Base-by-base conservation (phyloP, 2,888 invertebrate species). In the Eupithecia centaureata region DNA sequence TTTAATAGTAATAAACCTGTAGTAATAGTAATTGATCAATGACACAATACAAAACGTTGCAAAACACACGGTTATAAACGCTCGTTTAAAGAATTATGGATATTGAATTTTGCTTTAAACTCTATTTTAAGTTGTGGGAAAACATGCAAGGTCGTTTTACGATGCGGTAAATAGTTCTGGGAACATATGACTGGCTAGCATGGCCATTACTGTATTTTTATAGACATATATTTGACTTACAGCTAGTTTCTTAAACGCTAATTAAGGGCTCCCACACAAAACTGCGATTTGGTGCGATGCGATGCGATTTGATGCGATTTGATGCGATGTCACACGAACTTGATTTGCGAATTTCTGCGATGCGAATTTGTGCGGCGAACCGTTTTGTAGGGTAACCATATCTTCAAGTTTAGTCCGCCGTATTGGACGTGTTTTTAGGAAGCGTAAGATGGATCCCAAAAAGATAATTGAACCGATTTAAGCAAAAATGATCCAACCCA, bases 1-100 rank as follows among this genome's bases (percentile, higher is more conserved):
- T 59, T 54, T 25, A 38, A 60, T 32, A 18, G 32, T 61, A 18
- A 58, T 47, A n/a, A n/a, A n/a, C n/a, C n/a, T n/a, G n/a, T n/a
- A n/a, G n/a, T n/a, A n/a, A n/a, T n/a, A n/a, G 22, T 63, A n/a
- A 61, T 42, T 63, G 60, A 42, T 61, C 62, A 66, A 63, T 68
- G 68, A 71, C 68, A 71, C 51, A 66, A 66, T 70, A 63, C 56
- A 60, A 35, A 58, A 59, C 65, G 52, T 60, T 60, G 52, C 62
- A 62, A 28, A n/a, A 32, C 28, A 65, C 61, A 18, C 30, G 62
- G 28, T 47, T 28, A 59, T 52, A 59, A 65, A 62, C 47, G 38
- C 13, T 32, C 32, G 62, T 64, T 71, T 67, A 63, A 63, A 51
- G 67, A 63, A 70, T 70, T 68, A 54, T 67, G 60, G 68, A 68